Base-by-base conservation (phyloP, 2,113 vertebrate species). In the Misgurnus anguillicaudatus region DNA sequence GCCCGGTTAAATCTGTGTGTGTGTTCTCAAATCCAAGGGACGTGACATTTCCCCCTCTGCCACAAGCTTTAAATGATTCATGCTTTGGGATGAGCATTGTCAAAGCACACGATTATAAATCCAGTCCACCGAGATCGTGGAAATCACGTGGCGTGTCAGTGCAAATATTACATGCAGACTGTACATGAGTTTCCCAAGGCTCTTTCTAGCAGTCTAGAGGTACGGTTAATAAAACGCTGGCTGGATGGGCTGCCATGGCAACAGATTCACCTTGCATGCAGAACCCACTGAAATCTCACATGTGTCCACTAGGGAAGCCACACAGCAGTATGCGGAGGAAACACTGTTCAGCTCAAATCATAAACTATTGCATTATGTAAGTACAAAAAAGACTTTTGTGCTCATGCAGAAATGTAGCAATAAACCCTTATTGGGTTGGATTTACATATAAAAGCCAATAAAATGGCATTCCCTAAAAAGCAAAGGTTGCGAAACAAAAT, bases 1-100 rank as follows among this genome's bases (percentile, higher is more conserved):
- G 58, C 45, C 41, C 38, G 42, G 41, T 69, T 45, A 77, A 41
- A 17, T 73, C 21, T 68, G 70, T 63, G 77, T 67, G 77, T 67
- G 64, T 68, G 63, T n/a, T 75, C 24, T 21, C 75, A 31, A 72
- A 79, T 79, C 74, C 78, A 90, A 87, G 88, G 89, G 89, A 91
- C 75, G 62, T 92, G 91, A 90, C 91, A 92, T 92, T 92, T 91
- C 88, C 85, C 85, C 84, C 88, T 87, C 87, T 87, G 87, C 87
- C 83, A 83, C 85, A 87, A 85, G 77, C 84, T 88, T 89, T 92
- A 89, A 93, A 93, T 93, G 89, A 92, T 92, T 93, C 89, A 92
- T 92, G 89, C 83, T 84, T 75, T 84, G 85, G 90, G 90, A 91
- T 79, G 81, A 89, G 88, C 82, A 86, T 87, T 88, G 89, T 90